Evolutionary conservation across 2,888 invertebrate species (phyloP).

Genomic region (Rhyacophila evoluta): DNA sequence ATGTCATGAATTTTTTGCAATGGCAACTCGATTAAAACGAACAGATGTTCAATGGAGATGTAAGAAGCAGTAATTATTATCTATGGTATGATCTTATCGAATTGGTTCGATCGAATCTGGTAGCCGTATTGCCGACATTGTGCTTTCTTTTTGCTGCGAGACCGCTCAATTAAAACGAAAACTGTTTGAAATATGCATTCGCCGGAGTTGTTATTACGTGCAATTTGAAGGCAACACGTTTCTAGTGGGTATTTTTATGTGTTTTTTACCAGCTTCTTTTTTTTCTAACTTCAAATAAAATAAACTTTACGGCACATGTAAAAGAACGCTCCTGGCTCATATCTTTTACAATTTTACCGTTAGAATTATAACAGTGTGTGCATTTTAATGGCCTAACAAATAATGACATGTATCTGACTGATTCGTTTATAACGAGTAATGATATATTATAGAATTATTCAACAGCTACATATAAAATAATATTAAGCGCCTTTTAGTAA

Average conservation of each 20-base stretch:
- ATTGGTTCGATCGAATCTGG: neutral
- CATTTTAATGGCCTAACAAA: no score
- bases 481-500: no score
- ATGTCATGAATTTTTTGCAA: neutral
- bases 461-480: no score
- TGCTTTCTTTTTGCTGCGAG: neutral
- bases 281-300: neutral
- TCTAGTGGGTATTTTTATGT: neutral
- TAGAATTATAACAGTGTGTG: neutral
- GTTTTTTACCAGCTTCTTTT: neutral
- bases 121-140: neutral
- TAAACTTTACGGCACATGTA: neutral
- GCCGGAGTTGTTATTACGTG: neutral
- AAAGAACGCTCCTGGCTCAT: neutral
- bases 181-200: neutral
- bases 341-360: neutral
- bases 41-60: slow-evolving; percentile 22
- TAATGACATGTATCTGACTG: no score
- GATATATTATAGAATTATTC: no score
- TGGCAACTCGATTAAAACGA: slow-evolving; percentile 8
- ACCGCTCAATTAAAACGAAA: neutral
- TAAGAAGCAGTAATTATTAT: slow-evolving; percentile 13
- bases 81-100: neutral
- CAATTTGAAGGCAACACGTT: neutral
- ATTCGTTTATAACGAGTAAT: no score